Evolutionary conservation across 2,113 vertebrate genomes (phyloP).

Genomic region (Pao palembangensis): DNA sequence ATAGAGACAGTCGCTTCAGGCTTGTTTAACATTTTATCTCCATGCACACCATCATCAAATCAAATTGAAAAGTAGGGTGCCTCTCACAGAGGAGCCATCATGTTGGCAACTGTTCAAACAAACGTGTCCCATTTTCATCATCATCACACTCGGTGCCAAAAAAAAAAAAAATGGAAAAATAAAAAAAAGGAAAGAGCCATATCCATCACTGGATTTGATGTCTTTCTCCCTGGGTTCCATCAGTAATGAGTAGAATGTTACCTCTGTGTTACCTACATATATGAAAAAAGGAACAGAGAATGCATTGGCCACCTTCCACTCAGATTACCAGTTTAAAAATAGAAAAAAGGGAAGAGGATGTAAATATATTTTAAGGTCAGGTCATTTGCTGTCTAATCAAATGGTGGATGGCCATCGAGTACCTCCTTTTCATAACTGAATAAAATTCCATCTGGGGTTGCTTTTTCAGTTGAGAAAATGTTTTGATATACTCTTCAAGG

Average conservation of each 20-base stretch:
- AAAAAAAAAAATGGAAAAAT: background rate
- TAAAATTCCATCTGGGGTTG: too few relatives aligned
- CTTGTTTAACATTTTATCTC: slow-evolving; percentile 14
- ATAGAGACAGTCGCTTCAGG: slow-evolving; percentile 10
- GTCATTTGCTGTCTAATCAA: background rate
- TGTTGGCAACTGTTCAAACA: slow-evolving; percentile 29
- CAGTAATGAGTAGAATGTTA: slow-evolving; percentile 3
- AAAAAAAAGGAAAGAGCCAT: background rate
- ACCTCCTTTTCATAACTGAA: too few relatives aligned
- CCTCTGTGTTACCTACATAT: slow-evolving; percentile 16
- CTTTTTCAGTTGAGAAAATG: too few relatives aligned
- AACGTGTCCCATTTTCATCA: slow-evolving; percentile 26
- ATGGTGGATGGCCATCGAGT: too few relatives aligned
- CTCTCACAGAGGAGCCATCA: slow-evolving; percentile 9
- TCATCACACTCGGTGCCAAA: slow-evolving; percentile 1
- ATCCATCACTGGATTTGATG: background rate
- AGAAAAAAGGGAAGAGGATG: background rate
- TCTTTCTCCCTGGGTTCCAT: background rate
- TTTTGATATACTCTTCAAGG: too few relatives aligned
- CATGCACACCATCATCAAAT: slow-evolving; percentile 13
- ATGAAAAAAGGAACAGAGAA: slow-evolving; percentile 6
- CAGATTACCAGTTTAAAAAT: background rate
- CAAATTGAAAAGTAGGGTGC: slow-evolving; percentile 17
- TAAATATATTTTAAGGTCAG: slow-evolving; percentile 5
- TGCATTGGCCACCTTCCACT: background rate